Evolutionary conservation across 1,140 invertebrate species (phyloP), one percentile per base, ranked within the genome.

Genomic region (Drosophila chauvacae): DNA sequence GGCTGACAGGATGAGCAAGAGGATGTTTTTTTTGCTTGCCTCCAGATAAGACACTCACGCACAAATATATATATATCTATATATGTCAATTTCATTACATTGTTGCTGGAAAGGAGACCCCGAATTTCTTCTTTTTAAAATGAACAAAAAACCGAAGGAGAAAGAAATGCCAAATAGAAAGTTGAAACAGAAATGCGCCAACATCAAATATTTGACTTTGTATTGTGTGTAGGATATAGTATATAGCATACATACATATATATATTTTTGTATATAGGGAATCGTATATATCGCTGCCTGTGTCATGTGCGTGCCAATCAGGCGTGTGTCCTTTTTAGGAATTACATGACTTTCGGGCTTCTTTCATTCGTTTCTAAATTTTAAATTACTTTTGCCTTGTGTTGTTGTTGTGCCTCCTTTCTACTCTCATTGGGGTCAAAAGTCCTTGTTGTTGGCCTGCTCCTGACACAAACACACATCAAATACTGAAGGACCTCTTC

Each of bases 141-240:
- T 66, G 71, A 63, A 53, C 62, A 50, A 62, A 65, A 68, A 78
- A 48, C n/a, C 23, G 45, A 4, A 39, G 16, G 13, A 47, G 11
- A 47, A 69, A 63, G 39, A 44, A 51, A 60, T 60, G 55, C 23
- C 53, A 61, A 60, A 44, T 26, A 30, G 65, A 87, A 86, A 85
- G 80, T 84, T 87, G 60, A 87, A 87, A 87, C 60, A 80, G 83
- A 87, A 87, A 87, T 87, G 60, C 71, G 61, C 64, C 76, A 88
- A 88, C 77, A 64, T 83, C 84, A 87, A 88, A 88, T 87, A 87
- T 87, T 87, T 87, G 84, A 88, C 83, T 87, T 87, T 87, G 80
- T 87, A 74, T 81, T 79, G 66, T 79, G 26, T 58, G 50, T 65
- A 14, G 26, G 28, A 50, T 35, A 39, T 57, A 20, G 20, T 45